A percentile compares a stretch with the other conserved stretches of the same genome.
Evolutionary conservation across 2,888 invertebrate genomes (phyloP).

Genomic region (Ellobium chinense): DNA sequence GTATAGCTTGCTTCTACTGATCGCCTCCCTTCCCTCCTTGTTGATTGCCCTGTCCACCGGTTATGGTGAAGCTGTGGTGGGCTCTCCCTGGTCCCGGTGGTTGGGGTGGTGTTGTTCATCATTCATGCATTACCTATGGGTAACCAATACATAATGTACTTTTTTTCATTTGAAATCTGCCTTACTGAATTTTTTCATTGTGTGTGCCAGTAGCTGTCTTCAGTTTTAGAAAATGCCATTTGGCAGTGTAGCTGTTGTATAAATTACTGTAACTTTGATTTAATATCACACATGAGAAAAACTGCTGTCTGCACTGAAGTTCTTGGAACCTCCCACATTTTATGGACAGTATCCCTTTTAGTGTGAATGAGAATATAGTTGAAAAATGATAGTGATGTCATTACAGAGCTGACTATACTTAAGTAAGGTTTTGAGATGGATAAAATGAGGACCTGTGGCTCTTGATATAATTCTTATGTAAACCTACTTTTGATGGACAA

Average conservation of each 20-base stretch:
- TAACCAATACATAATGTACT: constrained; percentile 35
- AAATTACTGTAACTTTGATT: too few species aligned
- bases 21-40: background rate
- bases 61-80: background rate
- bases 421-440: too few species aligned
- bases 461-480: too few species aligned
- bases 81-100: constrained; percentile 18
- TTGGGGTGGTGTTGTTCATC: constrained; percentile 48
- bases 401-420: too few species aligned
- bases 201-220: background rate
- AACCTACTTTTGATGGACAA: too few species aligned
- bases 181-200: background rate
- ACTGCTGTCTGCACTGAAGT: too few species aligned
- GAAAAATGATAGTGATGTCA: too few species aligned
- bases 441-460: too few species aligned
- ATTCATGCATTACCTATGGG: constrained; percentile 18
- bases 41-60: background rate
- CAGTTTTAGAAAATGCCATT: background rate
- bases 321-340: too few species aligned
- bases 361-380: too few species aligned
- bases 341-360: too few species aligned
- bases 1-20: background rate
- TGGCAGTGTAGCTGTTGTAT: background rate
- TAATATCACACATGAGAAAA: too few species aligned
- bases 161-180: constrained; percentile 1